Evolutionary conservation across 1,140 invertebrate genomes (phyloP).

Genomic region (Chrysopa pallens): DNA sequence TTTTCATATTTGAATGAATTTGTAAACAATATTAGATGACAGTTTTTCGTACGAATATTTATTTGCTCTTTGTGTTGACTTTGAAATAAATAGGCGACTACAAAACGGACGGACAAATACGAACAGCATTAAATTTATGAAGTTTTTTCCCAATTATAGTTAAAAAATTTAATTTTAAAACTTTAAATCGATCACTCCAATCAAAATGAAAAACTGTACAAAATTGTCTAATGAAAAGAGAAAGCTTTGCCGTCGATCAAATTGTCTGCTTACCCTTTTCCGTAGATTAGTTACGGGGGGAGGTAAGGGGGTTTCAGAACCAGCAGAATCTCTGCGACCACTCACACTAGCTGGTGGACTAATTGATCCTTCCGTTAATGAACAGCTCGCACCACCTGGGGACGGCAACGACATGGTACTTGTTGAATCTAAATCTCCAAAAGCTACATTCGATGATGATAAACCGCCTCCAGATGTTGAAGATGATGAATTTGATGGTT

Average conservation of each 20-base stretch:
- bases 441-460: conserved; percentile 42
- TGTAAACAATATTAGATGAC: too few species aligned
- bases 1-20: too few species aligned
- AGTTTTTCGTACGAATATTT: too few species aligned
- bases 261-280: conserved; percentile 41
- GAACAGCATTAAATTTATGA: neutral
- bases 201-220: too few species aligned
- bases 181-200: too few species aligned
- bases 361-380: conserved; percentile 34
- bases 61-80: too few species aligned
- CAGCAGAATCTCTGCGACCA: conserved; percentile 24
- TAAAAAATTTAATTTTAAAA: too few species aligned
- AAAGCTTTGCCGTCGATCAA: conserved; percentile 33
- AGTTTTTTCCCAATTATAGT: neutral
- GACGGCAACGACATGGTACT: conserved; percentile 63
- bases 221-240: conserved; percentile 1
- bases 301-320: conserved; percentile 11
- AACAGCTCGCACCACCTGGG: conserved; percentile 46
- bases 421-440: conserved; percentile 50
- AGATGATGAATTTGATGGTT: conserved; percentile 37
- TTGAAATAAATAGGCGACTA: too few species aligned
- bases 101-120: too few species aligned
- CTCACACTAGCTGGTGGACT: conserved; percentile 43
- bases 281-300: too few species aligned
- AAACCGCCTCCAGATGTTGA: conserved; percentile 47